A percentile compares a stretch with the other conserved stretches of the same genome.
Conservation (phyloP, 1,140 invertebrate genomes). For the Bombus polaris region DNA sequence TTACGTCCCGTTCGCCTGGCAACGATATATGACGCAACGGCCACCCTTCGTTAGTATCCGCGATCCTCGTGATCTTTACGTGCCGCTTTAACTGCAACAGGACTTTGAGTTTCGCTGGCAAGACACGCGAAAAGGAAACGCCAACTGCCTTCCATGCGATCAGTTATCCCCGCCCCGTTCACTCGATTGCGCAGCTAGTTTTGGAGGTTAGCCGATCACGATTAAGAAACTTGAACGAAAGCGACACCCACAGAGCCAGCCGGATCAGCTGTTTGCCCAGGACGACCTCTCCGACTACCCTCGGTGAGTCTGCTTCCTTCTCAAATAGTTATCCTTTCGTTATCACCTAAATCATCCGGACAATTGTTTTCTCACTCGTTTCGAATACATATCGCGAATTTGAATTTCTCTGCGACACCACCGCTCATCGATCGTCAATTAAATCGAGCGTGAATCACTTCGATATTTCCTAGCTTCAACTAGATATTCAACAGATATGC, state of each 20-base stretch:
- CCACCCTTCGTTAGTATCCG: conserved; percentile 38
- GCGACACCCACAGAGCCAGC: conserved; percentile 61
- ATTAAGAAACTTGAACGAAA: conserved; percentile 56
- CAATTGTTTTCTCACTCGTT: not conserved
- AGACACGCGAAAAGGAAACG: conserved; percentile 8
- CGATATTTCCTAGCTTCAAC: not conserved
- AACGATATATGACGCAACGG: conserved; percentile 51
- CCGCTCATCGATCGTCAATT: not conserved
- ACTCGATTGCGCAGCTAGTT: conserved; percentile 40
- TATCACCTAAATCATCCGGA: too few relatives aligned
- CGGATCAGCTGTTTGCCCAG: conserved; percentile 66
- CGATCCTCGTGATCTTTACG: conserved; percentile 42
- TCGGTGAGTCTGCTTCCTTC: conserved; percentile 9
- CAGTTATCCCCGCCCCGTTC: conserved; percentile 6
- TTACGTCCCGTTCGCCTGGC: conserved; percentile 58
- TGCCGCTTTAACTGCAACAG: conserved; percentile 31
- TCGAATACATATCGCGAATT: not conserved
- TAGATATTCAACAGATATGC: too few relatives aligned
- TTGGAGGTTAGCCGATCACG: conserved; percentile 55
- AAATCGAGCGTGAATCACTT: not conserved
- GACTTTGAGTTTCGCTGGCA: conserved; percentile 6
- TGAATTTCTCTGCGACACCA: too few relatives aligned
- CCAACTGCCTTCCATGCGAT: conserved; percentile 11
- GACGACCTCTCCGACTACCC: conserved; percentile 51
- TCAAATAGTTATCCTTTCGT: not conserved